Percentiles rank a stretch among this genome's conserved stretches.
phyloP scores from a whole-genome alignment of 2,888 invertebrate genomes.

The Apodemia duryi region DNA sequence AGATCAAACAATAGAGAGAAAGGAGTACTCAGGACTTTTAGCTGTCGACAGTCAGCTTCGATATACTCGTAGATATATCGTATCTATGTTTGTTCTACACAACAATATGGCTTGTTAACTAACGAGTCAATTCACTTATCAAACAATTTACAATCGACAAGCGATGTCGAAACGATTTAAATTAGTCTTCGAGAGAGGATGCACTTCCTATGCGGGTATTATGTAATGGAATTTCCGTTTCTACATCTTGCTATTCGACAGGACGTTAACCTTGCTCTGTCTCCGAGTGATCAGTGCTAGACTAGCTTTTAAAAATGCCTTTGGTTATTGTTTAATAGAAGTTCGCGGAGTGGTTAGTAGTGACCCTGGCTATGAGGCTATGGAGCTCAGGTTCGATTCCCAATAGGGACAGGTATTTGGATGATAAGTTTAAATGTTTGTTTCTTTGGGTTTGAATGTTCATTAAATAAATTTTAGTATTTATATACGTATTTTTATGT shows the following conservation, averaged over 20 bases:
- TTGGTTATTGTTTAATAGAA: not conserved
- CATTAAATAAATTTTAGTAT: too few species aligned
- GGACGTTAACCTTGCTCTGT: slow-evolving; percentile 10
- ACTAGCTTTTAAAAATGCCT: not conserved
- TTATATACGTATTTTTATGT: too few species aligned
- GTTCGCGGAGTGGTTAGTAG: too few species aligned
- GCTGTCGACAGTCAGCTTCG: not conserved
- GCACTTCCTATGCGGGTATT: slow-evolving; percentile 39
- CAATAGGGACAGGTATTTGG: too few species aligned
- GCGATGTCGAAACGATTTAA: slow-evolving; percentile 6
- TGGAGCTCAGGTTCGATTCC: too few species aligned
- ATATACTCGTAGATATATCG: not conserved
- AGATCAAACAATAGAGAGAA: too few species aligned
- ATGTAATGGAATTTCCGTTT: slow-evolving; percentile 17
- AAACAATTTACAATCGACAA: slow-evolving; percentile 9
- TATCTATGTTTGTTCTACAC: not conserved
- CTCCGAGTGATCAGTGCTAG: not conserved
- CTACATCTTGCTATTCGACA: not conserved
- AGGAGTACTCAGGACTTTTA: too few species aligned
- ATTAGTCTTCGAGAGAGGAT: slow-evolving; percentile 29
- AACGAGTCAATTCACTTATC: slow-evolving; percentile 6
- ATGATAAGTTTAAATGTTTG: too few species aligned
- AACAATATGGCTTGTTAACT: not conserved
- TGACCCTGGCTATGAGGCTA: too few species aligned
- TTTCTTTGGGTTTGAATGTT: too few species aligned